phyloP scores from a whole-genome alignment of 64 coral and sea anemone genomes.

The Hydrozoanthus tunicans region DNA sequence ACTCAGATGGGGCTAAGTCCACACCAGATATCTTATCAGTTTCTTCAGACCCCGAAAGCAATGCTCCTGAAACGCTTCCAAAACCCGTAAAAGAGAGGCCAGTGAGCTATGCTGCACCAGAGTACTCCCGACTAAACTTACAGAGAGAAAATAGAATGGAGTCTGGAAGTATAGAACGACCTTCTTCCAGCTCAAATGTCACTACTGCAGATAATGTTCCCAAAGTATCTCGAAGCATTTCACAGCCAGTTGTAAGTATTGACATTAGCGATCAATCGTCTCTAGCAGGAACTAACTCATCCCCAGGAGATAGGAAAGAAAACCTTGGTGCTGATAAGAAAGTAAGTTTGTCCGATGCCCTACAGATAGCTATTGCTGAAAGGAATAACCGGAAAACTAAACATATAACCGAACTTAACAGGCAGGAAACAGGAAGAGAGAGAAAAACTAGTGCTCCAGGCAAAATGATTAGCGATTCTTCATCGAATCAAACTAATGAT shows the following conservation, averaged over 20 bases:
- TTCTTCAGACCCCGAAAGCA: background rate
- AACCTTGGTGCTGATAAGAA: slow-evolving; percentile 27
- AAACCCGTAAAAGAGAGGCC: slow-evolving; percentile 30
- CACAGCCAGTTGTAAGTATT: slow-evolving; percentile 1
- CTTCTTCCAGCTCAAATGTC: background rate
- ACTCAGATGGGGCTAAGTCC: slow-evolving; percentile 21
- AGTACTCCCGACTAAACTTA: background rate
- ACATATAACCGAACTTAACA: background rate
- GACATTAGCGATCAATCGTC: slow-evolving; percentile 14
- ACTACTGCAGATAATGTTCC: background rate
- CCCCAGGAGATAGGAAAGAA: slow-evolving; percentile 19
- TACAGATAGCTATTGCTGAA: slow-evolving; percentile 78
- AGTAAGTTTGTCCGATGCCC: slow-evolving; percentile 70
- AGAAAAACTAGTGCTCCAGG: slow-evolving; percentile 56
- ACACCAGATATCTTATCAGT: slow-evolving; percentile 34
- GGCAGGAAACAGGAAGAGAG: slow-evolving; percentile 1
- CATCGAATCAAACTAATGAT: background rate
- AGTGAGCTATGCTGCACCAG: slow-evolving; percentile 14
- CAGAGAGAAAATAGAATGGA: background rate
- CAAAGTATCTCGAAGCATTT: slow-evolving; percentile 5
- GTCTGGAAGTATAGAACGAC: background rate
- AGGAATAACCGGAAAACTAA: slow-evolving; percentile 58
- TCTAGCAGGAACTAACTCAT: background rate
- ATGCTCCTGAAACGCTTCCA: slow-evolving; percentile 19
- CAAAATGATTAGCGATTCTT: slow-evolving; percentile 33